A percentile compares a stretch with the other conserved stretches of the same genome.
These are phyloP conservation scores for Pseudomyrmex concolor DNA, from an alignment of 1,140 invertebrate species.

Conservation along the genomic window DNA sequence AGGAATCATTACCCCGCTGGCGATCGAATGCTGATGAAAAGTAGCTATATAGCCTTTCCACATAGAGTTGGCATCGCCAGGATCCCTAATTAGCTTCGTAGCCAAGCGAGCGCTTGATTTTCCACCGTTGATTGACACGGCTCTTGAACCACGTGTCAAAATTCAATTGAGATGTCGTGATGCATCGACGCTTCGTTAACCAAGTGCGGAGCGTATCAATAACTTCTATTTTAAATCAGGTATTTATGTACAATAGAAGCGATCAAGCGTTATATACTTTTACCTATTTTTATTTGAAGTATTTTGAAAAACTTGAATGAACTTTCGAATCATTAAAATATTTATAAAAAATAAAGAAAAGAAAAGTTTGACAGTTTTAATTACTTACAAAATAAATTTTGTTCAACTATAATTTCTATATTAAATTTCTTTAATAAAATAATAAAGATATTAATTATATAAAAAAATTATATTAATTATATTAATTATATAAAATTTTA, in stretches of 20 bases:
- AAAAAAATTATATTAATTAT: no score
- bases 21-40: constrained; percentile 39
- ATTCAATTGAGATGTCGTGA: constrained; percentile 50
- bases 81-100: constrained; percentile 61
- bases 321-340: neutral
- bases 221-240: constrained; percentile 12
- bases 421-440: constrained; percentile 15
- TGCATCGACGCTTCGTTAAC: constrained; percentile 52
- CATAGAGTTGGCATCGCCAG: constrained; percentile 36
- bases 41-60: constrained; percentile 46
- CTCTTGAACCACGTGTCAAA: constrained; percentile 62
- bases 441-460: constrained; percentile 9
- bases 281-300: neutral
- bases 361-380: constrained; percentile 10
- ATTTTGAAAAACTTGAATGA: neutral
- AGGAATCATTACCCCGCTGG: constrained; percentile 29
- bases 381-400: neutral
- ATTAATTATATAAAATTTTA: no score
- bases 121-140: constrained; percentile 65
- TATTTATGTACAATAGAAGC: no score
- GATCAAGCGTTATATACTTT: no score
- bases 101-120: constrained; percentile 57
- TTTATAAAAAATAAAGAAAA: neutral
- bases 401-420: constrained; percentile 14
- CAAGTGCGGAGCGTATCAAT: constrained; percentile 2